Evolutionary conservation across 1,140 invertebrate species (phyloP), one percentile per base, ranked within the genome.

Genomic region (Anastrepha ludens): DNA sequence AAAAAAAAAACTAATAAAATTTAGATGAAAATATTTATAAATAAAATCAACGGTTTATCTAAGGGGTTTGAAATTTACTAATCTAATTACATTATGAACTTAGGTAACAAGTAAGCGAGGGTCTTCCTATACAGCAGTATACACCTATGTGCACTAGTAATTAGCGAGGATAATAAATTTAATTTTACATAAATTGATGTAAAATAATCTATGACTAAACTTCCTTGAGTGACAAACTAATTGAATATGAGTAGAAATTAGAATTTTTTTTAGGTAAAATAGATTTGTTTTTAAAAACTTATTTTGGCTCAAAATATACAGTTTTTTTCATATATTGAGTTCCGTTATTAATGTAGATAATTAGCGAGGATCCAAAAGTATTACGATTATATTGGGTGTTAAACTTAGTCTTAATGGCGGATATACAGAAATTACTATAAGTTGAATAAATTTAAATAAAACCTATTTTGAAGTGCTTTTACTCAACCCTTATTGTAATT

Each of bases 101-200:
- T 44, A 47, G 4, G 29, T 44, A 74, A 17, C 67, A 41, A 44
- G 47, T 74, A 47, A 81, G 13, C 47, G 29, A 55, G 15, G 74
- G 74, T 55, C 74, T 81, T 81, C 74, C 74, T 74, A 39, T 44
- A 47, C 39, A 47, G 5, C 67, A 15, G 67, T 74, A 15, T 74
- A 74, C 6, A 55, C 50, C 50, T 55, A 55, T 55, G 6, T 74
- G 17, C 15, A 67, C 39, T 67, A 67, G 64, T 41, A n/a, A 41
- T 20, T 67, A 67, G 64, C 11, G 20, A 64, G 29, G 9, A 67
- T 11, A 67, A 39, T 64, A 64, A 8, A 64, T 64, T 20, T 64
- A 29, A 29, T 29, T 29, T 29, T 29, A 29, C 29, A 29, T 29
- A 29, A 29, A 29, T 29, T 29, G 29, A n/a, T 64, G 7, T 20